phyloP scores from a whole-genome alignment of 2,888 invertebrate species.

The Amphipoea lucens region DNA sequence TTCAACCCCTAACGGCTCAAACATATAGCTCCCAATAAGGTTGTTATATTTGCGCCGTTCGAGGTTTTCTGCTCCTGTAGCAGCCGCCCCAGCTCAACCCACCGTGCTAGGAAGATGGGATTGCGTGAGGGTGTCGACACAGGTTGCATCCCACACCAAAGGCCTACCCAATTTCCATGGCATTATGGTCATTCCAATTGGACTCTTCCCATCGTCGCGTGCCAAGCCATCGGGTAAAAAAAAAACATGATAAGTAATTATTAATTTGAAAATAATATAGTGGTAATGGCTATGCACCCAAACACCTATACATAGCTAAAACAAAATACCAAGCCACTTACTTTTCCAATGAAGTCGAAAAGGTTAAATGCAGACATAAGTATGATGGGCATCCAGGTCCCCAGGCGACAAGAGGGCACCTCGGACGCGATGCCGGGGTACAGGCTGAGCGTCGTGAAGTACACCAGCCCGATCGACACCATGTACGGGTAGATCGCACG shows the following conservation, averaged over 20 bases:
- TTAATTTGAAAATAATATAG: not conserved
- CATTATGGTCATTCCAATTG: no score
- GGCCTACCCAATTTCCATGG: no score
- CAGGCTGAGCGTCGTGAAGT: slow-evolving; percentile 96
- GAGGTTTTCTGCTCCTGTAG: no score
- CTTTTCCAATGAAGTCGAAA: slow-evolving; percentile 96
- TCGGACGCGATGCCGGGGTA: slow-evolving; percentile 98
- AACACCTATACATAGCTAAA: not conserved
- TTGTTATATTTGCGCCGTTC: no score
- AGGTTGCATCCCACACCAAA: no score
- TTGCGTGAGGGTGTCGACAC: no score
- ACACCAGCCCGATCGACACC: slow-evolving; percentile 96
- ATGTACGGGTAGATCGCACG: slow-evolving; percentile 97
- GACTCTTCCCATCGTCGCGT: no score
- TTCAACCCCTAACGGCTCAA: no score
- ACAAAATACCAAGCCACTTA: slow-evolving; percentile 73
- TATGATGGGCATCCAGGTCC: slow-evolving; percentile 97
- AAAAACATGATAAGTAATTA: not conserved
- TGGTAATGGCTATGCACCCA: not conserved
- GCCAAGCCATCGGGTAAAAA: no score
- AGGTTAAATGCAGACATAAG: slow-evolving; percentile 97
- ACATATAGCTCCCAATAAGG: no score
- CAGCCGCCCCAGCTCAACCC: no score
- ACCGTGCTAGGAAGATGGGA: no score
- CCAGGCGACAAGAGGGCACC: slow-evolving; percentile 95